These are phyloP conservation scores for Rhagoletis pomonella DNA, from an alignment of 1,140 invertebrate species.

Conservation along the genomic window DNA sequence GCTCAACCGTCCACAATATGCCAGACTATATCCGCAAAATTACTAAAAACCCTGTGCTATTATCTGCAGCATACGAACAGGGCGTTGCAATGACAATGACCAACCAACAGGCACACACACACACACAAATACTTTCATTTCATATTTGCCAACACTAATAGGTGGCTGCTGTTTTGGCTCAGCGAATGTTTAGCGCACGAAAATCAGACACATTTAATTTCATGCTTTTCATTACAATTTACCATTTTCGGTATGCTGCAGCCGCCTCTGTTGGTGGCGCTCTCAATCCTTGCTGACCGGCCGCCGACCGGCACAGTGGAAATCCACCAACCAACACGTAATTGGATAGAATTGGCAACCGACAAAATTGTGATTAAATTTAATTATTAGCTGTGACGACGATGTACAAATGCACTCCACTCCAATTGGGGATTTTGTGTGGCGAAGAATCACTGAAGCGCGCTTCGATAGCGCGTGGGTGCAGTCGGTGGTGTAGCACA, in stretches of 20 bases:
- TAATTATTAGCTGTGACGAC: slow-evolving; percentile 57
- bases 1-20: background rate
- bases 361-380: slow-evolving; percentile 58
- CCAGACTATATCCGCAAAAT: slow-evolving; percentile 44
- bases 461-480: background rate
- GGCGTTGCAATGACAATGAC: slow-evolving; percentile 1
- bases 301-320: background rate
- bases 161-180: background rate
- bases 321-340: slow-evolving; percentile 55
- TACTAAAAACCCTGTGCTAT: background rate
- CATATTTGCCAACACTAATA: no score
- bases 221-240: slow-evolving; percentile 50
- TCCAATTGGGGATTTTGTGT: slow-evolving; percentile 18
- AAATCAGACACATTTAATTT: slow-evolving; percentile 54
- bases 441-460: background rate
- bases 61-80: background rate
- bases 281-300: background rate
- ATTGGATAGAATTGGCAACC: slow-evolving; percentile 58
- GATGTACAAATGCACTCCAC: slow-evolving; percentile 32
- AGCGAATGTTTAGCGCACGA: background rate
- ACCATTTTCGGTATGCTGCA: background rate
- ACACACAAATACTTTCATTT: background rate
- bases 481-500: background rate
- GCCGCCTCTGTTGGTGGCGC: background rate
- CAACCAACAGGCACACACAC: background rate